Base-by-base conservation (phyloP, 2,888 invertebrate genomes). In the Dryomyza anilis region DNA sequence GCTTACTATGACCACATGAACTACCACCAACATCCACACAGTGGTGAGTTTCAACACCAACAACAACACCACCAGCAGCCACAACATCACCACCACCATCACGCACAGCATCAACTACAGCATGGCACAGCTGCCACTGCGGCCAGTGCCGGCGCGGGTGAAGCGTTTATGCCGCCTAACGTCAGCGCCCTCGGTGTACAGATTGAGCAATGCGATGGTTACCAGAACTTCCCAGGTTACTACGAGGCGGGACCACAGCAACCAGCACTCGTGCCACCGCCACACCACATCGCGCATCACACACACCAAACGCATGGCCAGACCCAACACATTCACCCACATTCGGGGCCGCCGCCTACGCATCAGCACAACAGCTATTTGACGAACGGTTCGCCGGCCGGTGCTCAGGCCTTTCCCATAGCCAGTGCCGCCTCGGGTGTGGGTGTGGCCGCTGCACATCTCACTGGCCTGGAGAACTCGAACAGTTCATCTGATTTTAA, bases 401-500 rank as follows among this genome's bases (percentile, higher is more conserved):
- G 69, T 52, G 75, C 58, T 21, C 74, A 66, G 63, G 68, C 64
- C 30, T 73, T 68, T 68, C 70, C 70, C 25, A 66, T 70, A n/a
- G 64, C 39, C 19, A 33, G 16, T 21, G 56, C 59, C 5, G 65
- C 55, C 7, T 29, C 69, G 10, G 73, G 69, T 12, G 64, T 63
- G 23, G 67, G 67, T 0, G 85, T 85, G 14, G 84, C 86, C 0
- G 85, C 85, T 2, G 85, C 87, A 29, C 88, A 88, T 84, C 87
- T 89, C 10, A 87, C 88, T 7, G 88, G 89, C 0, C 85, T 91
- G 56, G 93, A 94, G 76, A 93, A 93, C 84, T 93, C 93, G 74
- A 94, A 94, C 81, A 93, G 93, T 80, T 94, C 94, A n/a, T 94
- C 95, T 30, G 95, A 95, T 84, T 95, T 95, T 84, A 95, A 95